phyloP scores from a whole-genome alignment of 1,140 invertebrate genomes.

The Sogatella furcifera region DNA sequence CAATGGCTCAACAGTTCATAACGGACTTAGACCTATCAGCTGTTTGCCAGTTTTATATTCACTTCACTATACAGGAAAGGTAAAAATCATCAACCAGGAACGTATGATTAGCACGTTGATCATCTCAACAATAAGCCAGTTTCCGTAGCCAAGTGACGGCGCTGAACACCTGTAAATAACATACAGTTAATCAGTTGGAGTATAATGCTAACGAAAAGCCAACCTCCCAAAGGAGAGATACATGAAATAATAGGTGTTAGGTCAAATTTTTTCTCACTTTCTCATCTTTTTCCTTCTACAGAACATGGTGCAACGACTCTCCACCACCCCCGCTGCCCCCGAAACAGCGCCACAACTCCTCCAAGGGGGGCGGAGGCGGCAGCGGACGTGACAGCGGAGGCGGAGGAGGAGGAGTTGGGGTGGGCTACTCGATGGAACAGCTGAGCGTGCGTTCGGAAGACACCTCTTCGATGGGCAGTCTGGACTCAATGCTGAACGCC shows the following conservation, averaged over 20 bases:
- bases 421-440: slow-evolving; percentile 18
- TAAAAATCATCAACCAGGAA: too few species aligned
- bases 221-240: too few species aligned
- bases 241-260: neutral
- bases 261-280: neutral
- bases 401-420: slow-evolving; percentile 20
- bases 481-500: slow-evolving; percentile 74
- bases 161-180: too few species aligned
- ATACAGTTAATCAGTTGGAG: too few species aligned
- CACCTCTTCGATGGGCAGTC: slow-evolving; percentile 58
- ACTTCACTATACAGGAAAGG: too few species aligned
- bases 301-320: slow-evolving; percentile 30
- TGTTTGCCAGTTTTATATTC: too few species aligned
- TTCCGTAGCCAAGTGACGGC: too few species aligned
- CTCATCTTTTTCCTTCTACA: neutral
- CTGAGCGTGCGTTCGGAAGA: slow-evolving; percentile 51
- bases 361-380: slow-evolving; percentile 25
- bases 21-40: too few species aligned
- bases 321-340: slow-evolving; percentile 67
- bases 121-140: too few species aligned
- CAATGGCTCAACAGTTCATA: too few species aligned
- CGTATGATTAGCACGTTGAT: too few species aligned
- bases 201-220: too few species aligned
- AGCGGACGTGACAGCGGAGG: slow-evolving; percentile 18
- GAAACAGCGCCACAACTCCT: slow-evolving; percentile 46